Base-by-base conservation (phyloP, 2,797 vertebrate genomes). In the Artibeus lituratus region DNA sequence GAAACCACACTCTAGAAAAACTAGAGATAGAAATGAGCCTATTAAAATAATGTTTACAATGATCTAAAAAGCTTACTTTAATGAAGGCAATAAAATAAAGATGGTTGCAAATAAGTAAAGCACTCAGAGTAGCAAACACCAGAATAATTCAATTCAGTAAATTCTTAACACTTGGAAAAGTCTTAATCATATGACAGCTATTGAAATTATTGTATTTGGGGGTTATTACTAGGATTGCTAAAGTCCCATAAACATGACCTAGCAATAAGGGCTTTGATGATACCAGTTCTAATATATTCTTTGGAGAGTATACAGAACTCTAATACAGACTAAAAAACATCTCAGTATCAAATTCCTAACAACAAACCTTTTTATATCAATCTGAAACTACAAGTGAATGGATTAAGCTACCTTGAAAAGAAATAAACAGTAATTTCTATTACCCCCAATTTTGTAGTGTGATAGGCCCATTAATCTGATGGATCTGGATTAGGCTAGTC, bases 121-220 rank as follows among this genome's bases (percentile, higher is more conserved):
- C 49, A 78, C 15, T 19, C 35, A 72, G 67, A 93, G 35, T 7
- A 57, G 39, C 37, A 72, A 89, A 93, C 72, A 37, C 16, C 3
- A n/a, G 32, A 67, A 83, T 89, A 90, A 94, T 44, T 72, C 26
- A 90, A 57, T 55, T 96, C 57, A 91, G 74, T 76, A 73, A 76
- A 89, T 86, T 82, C 83, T 85, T 76, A 87, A 80, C 32, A 74
- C 39, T 86, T 73, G 32, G 24, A 10, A 76, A 78, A 77, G n/a
- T 86, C 62, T 76, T 65, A 84, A 74, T 78, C 42, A 39, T 53
- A 62, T 88, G 22, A 32, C 32, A 51, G 39, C 81, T 72, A 93
- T 53, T 18, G 29, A 94, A 95, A 93, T 83, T 16, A 87, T 19
- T 85, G 10, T 39, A 88, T 76, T 65, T 73, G 7, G 29, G 74